A percentile compares a stretch with the other conserved stretches of the same genome.
Evolutionary conservation across 2,113 vertebrate genomes (phyloP).

Genomic region (Macrotus californicus): DNA sequence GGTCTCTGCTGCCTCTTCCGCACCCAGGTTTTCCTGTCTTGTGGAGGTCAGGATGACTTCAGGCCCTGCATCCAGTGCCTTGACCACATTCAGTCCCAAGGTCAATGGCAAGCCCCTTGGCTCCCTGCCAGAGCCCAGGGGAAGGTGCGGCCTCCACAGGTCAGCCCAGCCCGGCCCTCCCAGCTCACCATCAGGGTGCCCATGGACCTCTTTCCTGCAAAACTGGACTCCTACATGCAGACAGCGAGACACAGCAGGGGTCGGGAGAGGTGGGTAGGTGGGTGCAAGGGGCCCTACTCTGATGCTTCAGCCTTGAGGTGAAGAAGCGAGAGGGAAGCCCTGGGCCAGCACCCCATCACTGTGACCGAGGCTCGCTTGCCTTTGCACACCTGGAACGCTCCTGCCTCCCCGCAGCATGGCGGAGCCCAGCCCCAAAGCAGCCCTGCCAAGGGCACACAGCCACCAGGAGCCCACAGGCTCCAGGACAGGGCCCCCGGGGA

Average conservation of each 20-base stretch:
- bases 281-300: accelerated
- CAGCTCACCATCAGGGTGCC: accelerated
- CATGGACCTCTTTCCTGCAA: accelerated
- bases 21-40: too few species aligned
- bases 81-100: accelerated
- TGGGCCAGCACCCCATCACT: too few species aligned
- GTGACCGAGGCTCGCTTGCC: accelerated
- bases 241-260: accelerated
- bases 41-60: accelerated
- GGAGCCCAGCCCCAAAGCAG: neutral
- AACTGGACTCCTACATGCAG: neutral
- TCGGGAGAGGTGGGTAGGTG: accelerated
- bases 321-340: neutral
- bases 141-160: neutral
- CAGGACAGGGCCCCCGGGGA: accelerated
- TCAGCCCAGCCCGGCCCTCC: neutral
- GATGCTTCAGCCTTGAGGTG: accelerated
- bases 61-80: accelerated
- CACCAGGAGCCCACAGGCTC: too few species aligned
- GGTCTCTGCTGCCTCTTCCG: neutral
- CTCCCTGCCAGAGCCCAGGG: accelerated
- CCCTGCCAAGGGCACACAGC: neutral
- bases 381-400: neutral
- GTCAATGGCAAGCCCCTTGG: accelerated
- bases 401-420: accelerated